phyloP scores from a whole-genome alignment of 2,113 vertebrate genomes.

The Xerus inauris region DNA sequence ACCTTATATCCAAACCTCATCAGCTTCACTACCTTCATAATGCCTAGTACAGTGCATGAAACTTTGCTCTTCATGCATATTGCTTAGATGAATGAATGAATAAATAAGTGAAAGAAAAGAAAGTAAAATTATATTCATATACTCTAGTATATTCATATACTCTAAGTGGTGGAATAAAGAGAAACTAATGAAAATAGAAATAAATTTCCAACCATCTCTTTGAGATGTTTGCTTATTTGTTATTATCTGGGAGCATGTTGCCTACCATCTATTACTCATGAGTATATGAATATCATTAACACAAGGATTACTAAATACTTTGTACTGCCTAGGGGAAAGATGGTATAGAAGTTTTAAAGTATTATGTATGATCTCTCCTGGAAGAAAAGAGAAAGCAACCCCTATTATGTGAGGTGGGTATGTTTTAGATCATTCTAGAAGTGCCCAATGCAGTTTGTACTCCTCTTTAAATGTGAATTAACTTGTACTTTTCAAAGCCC shows the following conservation, averaged over 20 bases:
- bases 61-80: neutral
- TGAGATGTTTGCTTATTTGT: slow-evolving; percentile 33
- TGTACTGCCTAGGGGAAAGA: slow-evolving; percentile 44
- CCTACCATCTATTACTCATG: slow-evolving; percentile 5
- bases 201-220: neutral
- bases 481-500: slow-evolving; percentile 44
- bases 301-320: slow-evolving; percentile 57
- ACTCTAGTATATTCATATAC: too few relatives aligned
- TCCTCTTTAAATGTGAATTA: slow-evolving; percentile 47
- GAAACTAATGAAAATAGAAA: slow-evolving; percentile 18
- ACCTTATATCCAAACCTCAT: too few relatives aligned
- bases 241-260: slow-evolving; percentile 16
- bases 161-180: neutral
- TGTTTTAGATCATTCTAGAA: neutral
- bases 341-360: slow-evolving; percentile 46
- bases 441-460: neutral
- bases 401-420: neutral
- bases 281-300: slow-evolving; percentile 48
- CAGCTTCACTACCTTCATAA: neutral
- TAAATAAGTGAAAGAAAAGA: neutral
- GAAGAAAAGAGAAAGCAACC: neutral
- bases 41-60: neutral
- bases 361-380: neutral
- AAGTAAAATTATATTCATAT: neutral
- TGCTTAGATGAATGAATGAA: neutral